A percentile compares a stretch with the other conserved stretches of the same genome.
Conservation (phyloP, 2,888 invertebrate genomes). For the Carterocephalus palaemon region DNA sequence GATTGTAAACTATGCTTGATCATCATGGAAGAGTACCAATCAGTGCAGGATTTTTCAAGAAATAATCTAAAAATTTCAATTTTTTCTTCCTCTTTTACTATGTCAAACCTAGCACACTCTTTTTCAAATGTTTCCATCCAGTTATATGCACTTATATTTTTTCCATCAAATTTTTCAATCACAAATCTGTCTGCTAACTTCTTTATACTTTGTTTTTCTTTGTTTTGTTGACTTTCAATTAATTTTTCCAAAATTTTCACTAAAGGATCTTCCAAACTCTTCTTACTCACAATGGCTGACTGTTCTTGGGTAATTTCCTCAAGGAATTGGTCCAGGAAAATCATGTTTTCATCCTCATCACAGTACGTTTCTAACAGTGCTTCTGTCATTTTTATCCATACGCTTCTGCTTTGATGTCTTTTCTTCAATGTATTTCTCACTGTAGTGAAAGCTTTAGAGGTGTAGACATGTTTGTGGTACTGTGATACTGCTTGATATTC, state of each 20-base stretch:
- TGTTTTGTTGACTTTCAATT: constrained; percentile 24
- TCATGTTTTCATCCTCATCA: constrained; percentile 22
- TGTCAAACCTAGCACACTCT: constrained; percentile 35
- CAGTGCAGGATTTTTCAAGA: constrained; percentile 34
- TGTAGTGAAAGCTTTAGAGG: too few relatives aligned
- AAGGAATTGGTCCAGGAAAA: constrained; percentile 21
- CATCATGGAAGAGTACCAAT: too few relatives aligned
- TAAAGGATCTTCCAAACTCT: too few relatives aligned
- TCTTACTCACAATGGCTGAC: not conserved
- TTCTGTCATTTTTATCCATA: constrained; percentile 13
- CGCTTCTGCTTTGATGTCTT: constrained; percentile 24
- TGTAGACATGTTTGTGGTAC: too few relatives aligned
- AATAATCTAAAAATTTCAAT: constrained; percentile 35
- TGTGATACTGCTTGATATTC: too few relatives aligned
- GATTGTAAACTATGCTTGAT: too few relatives aligned
- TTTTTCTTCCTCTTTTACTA: constrained; percentile 32
- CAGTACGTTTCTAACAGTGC: constrained; percentile 15
- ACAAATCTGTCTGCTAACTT: constrained; percentile 36
- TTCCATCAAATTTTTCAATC: constrained; percentile 36
- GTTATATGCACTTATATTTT: constrained; percentile 31
- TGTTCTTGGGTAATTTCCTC: constrained; percentile 24
- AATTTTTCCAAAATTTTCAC: constrained; percentile 31
- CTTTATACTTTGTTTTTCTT: constrained; percentile 30
- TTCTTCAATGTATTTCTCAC: constrained; percentile 17
- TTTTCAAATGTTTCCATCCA: constrained; percentile 39